Evolutionary conservation across 2,113 vertebrate species (phyloP).

Genomic region (Erythrocercus mccallii): DNA sequence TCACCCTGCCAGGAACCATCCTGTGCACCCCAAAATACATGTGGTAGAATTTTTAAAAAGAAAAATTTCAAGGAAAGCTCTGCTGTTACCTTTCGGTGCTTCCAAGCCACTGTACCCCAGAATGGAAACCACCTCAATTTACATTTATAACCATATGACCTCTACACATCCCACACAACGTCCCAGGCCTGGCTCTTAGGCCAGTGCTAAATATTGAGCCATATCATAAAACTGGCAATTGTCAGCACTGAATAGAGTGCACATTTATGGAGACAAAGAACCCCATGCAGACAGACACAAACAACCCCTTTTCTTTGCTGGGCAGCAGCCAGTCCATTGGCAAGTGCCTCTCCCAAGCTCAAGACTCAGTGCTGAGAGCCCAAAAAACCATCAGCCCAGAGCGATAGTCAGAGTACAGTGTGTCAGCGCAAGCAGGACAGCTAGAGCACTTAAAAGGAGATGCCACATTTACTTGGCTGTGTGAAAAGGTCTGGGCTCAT

Average conservation of each 20-base stretch:
- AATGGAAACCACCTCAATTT: background rate
- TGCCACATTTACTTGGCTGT: background rate
- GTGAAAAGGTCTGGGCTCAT: background rate
- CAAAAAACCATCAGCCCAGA: background rate
- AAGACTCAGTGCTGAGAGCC: background rate
- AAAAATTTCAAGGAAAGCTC: background rate
- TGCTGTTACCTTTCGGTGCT: background rate
- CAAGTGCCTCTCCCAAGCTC: background rate
- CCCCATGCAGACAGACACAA: constrained; percentile 1
- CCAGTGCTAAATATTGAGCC: background rate
- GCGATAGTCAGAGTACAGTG: background rate
- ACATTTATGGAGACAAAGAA: background rate
- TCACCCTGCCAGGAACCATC: background rate
- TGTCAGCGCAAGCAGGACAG: background rate
- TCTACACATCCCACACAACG: background rate
- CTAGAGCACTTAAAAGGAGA: background rate
- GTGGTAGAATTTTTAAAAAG: background rate
- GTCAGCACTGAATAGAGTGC: background rate
- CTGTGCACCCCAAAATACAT: background rate
- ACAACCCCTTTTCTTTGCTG: background rate
- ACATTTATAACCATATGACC: background rate
- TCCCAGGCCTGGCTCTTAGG: background rate
- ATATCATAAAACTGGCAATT: background rate
- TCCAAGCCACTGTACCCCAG: background rate
- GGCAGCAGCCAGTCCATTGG: background rate